Conservation (phyloP, 35 echinoderm and acorn worm genomes). For the Chiridota heheva region DNA sequence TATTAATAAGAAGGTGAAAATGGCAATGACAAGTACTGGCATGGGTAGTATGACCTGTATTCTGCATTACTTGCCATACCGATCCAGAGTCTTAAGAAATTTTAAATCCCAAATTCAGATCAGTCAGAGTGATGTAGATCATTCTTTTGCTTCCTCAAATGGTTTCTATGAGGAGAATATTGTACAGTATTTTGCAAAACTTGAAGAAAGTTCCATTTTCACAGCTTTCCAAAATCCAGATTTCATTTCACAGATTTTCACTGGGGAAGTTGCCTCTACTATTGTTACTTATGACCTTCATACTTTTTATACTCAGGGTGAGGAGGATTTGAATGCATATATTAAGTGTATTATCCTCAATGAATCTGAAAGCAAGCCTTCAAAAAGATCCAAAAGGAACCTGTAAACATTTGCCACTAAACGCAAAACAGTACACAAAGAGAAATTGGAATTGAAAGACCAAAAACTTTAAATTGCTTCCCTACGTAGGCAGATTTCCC, state of each 20-base stretch:
- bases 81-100: too few relatives aligned
- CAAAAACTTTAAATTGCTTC: constrained; percentile 44
- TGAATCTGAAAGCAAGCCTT: not conserved
- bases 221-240: not conserved
- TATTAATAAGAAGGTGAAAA: constrained; percentile 61
- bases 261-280: not conserved
- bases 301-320: constrained; percentile 31
- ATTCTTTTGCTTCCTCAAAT: not conserved
- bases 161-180: constrained; percentile 12
- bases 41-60: constrained; percentile 29
- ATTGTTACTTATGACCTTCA: not conserved
- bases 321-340: constrained; percentile 20
- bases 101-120: constrained; percentile 19
- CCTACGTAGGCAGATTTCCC: constrained; percentile 41
- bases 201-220: not conserved
- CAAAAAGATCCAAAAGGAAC: constrained; percentile 20
- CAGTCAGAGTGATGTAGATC: too few relatives aligned
- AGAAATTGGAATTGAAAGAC: constrained; percentile 21
- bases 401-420: constrained; percentile 15
- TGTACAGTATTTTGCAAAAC: not conserved
- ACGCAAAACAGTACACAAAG: constrained; percentile 3
- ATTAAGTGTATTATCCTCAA: constrained; percentile 38
- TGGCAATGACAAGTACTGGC: constrained; percentile 37
- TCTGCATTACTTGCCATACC: constrained; percentile 42
- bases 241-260: constrained; percentile 10